Evolutionary conservation across 2,113 vertebrate species (phyloP).

Genomic region (Mustela nigripes): DNA sequence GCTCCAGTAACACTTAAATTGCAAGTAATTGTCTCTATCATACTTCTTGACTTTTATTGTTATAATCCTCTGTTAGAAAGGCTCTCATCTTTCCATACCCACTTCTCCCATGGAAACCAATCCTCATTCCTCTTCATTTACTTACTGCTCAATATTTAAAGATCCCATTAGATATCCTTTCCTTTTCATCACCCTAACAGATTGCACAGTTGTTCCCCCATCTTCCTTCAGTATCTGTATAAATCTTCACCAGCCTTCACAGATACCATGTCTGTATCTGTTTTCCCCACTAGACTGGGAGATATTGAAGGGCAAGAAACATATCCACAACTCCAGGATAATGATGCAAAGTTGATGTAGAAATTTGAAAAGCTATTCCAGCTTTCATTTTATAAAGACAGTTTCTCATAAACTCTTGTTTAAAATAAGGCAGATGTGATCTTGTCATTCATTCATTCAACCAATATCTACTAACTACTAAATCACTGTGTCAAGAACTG

Average conservation of each 20-base stretch:
- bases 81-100: not conserved
- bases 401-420: not conserved
- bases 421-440: not conserved
- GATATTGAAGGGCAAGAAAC: not conserved
- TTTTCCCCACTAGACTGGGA: not conserved
- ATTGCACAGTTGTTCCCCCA: not conserved
- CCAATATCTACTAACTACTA: not conserved
- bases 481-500: not conserved
- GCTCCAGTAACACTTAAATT: not conserved
- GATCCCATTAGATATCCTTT: not conserved
- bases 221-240: not conserved
- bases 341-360: not conserved
- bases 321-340: not conserved
- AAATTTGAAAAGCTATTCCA: not conserved
- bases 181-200: not conserved
- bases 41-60: not conserved
- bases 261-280: not conserved
- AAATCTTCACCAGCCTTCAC: not conserved
- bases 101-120: not conserved
- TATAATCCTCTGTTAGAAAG: not conserved
- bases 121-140: not conserved
- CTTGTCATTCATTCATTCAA: not conserved
- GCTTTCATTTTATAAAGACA: not conserved
- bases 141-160: not conserved
- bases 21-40: not conserved